Percentiles rank a stretch among this genome's conserved stretches.
phyloP scores from a whole-genome alignment of 2,888 invertebrate species.

The Agrotis puta region DNA sequence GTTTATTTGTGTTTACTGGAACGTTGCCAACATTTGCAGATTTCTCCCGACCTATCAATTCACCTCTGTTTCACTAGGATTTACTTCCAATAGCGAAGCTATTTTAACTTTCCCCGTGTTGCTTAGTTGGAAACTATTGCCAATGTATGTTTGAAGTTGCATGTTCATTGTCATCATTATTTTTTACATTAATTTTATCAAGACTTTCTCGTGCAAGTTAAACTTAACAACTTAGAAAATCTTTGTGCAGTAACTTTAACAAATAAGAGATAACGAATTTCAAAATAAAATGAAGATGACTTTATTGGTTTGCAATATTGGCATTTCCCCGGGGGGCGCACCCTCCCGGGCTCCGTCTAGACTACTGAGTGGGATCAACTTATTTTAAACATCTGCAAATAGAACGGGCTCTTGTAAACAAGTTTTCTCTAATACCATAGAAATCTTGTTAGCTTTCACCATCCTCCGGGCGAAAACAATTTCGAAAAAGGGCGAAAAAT shows the following conservation, averaged over 20 bases:
- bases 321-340: conserved; percentile 78
- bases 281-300: conserved; percentile 79
- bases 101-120: conserved; percentile 53
- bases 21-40: conserved; percentile 36
- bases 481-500: conserved; percentile 23
- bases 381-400: conserved; percentile 77
- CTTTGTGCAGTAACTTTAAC: conserved; percentile 33
- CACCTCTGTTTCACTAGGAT: conserved; percentile 33
- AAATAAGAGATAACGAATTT: conserved; percentile 59
- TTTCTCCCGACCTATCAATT: conserved; percentile 52
- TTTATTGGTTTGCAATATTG: conserved; percentile 84
- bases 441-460: conserved; percentile 70
- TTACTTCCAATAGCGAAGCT: conserved; percentile 16
- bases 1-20: conserved; percentile 39
- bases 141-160: conserved; percentile 36
- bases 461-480: conserved; percentile 45
- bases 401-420: conserved; percentile 74
- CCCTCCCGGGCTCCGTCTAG: conserved; percentile 84
- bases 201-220: conserved; percentile 39
- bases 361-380: conserved; percentile 79
- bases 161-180: conserved; percentile 33
- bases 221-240: conserved; percentile 14
- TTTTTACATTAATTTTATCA: conserved; percentile 47
- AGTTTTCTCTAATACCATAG: conserved; percentile 68
- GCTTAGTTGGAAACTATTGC: conserved; percentile 25